Evolutionary conservation across 2,797 vertebrate genomes (phyloP).

Genomic region (Streptopelia turtur): DNA sequence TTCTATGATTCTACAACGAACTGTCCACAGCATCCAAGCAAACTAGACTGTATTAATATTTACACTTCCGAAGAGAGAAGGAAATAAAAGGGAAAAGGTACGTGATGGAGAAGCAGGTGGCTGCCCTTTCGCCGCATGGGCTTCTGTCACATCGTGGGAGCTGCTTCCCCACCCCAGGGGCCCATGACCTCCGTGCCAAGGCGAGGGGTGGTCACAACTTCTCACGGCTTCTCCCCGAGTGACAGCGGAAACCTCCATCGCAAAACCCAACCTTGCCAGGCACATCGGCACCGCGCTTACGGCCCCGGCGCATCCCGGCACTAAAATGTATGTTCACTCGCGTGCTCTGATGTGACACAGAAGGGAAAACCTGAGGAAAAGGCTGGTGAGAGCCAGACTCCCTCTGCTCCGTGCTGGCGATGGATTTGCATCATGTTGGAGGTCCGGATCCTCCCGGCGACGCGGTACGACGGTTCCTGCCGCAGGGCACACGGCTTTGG

Average conservation of each 20-base stretch:
- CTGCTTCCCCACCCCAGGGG: not conserved
- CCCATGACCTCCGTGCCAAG: rapidly evolving
- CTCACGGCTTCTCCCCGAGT: rapidly evolving
- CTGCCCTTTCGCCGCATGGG: not conserved
- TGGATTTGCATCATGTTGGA: not conserved
- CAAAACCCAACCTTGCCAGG: rapidly evolving
- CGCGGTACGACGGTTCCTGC: rapidly evolving
- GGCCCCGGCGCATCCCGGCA: rapidly evolving
- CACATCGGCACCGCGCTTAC: rapidly evolving
- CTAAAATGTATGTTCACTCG: not conserved
- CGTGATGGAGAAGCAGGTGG: not conserved
- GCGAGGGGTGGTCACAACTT: not conserved
- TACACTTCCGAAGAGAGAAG: conserved; percentile 51
- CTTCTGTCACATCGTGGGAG: not conserved
- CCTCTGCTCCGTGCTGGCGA: not conserved
- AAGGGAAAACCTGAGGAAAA: not conserved
- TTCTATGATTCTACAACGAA: too few relatives aligned
- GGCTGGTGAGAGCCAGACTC: not conserved
- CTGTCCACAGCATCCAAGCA: conserved; percentile 82
- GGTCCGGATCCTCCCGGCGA: rapidly evolving
- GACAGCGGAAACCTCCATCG: not conserved
- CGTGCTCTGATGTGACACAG: rapidly evolving
- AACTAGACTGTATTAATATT: conserved; percentile 93
- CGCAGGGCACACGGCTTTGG: rapidly evolving
- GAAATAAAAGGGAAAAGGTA: not conserved